phyloP scores from a whole-genome alignment of 2,113 vertebrate genomes.

The Sigmodon hispidus region DNA sequence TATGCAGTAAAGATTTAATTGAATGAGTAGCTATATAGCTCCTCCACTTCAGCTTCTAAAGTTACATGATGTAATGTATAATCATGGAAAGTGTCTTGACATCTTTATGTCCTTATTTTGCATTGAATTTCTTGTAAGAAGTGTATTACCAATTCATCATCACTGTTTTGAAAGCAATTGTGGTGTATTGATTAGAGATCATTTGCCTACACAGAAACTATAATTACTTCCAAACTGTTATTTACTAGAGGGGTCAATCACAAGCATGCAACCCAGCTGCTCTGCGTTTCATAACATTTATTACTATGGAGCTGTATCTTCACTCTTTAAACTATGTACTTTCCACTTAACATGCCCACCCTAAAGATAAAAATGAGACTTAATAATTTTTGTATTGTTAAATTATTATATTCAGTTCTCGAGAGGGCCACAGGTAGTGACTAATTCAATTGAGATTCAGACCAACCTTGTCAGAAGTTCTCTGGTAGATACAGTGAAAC shows the following conservation, averaged over 20 bases:
- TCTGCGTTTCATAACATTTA: not conserved
- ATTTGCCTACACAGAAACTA: not conserved
- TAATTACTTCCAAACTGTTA: not conserved
- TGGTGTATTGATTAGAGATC: conserved; percentile 20
- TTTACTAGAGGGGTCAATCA: conserved; percentile 26
- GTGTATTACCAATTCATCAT: not conserved
- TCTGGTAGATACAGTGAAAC: not conserved
- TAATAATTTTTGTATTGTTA: not conserved
- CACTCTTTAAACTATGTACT: not conserved
- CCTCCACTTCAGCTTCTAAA: conserved; percentile 9
- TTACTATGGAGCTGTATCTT: not conserved
- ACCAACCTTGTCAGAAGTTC: conserved; percentile 22
- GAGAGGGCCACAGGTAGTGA: not conserved
- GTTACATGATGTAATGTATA: not conserved
- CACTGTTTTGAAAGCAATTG: conserved; percentile 12
- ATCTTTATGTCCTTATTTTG: conserved; percentile 48
- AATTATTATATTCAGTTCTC: conserved; percentile 1
- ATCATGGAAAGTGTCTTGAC: not conserved
- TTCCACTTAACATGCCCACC: not conserved
- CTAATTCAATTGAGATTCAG: not conserved
- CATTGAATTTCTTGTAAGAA: conserved; percentile 37
- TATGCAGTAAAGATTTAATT: conserved; percentile 68
- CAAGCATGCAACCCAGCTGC: not conserved
- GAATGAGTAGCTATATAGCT: conserved; percentile 29
- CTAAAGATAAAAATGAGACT: not conserved